phyloP scores from a whole-genome alignment of 2,888 invertebrate species.

The Pristionchus japonicus region DNA sequence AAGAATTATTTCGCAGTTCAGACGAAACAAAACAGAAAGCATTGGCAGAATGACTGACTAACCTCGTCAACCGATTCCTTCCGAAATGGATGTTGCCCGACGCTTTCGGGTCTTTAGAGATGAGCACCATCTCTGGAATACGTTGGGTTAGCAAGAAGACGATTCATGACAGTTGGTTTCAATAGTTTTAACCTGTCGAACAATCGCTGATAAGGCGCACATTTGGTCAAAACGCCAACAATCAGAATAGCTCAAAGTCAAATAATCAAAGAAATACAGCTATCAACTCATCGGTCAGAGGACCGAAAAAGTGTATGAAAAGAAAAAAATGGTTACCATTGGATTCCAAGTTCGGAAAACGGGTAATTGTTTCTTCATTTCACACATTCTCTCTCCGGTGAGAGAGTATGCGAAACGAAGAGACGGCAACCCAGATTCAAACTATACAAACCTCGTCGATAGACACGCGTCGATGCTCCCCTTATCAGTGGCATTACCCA shows the following conservation, averaged over 20 bases:
- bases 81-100: slow-evolving; percentile 11
- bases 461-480: background rate
- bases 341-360: no score
- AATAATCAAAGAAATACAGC: background rate
- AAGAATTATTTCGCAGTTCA: background rate
- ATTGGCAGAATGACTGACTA: no score
- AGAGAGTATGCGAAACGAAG: no score
- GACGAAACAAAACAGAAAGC: background rate
- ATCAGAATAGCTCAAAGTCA: no score
- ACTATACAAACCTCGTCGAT: slow-evolving; percentile 5
- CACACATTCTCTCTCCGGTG: no score
- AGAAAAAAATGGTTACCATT: no score
- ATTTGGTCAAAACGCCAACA: no score
- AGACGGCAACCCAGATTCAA: no score
- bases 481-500: background rate
- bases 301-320: background rate
- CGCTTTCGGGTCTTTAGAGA: background rate
- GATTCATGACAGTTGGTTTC: background rate
- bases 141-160: no score
- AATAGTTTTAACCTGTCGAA: no score
- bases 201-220: no score
- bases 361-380: no score
- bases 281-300: background rate
- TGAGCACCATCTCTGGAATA: background rate
- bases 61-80: background rate